These are phyloP conservation scores for Chaetodon trifasciatus DNA, from an alignment of 2,797 vertebrate species.

Conservation along the genomic window DNA sequence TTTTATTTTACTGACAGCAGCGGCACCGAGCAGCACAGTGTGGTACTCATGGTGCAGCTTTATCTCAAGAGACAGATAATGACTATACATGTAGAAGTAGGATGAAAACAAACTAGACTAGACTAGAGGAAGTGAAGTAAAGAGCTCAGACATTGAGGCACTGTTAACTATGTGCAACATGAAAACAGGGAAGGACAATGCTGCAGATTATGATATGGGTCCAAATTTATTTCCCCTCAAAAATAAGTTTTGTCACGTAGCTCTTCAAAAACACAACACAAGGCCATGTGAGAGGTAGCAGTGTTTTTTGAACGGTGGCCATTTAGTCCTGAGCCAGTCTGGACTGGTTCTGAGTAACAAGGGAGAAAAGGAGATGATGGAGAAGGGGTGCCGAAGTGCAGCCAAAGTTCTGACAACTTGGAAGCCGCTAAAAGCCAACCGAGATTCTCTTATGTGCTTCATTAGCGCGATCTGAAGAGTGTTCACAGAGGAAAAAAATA, in stretches of 20 bases:
- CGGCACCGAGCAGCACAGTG: constrained; percentile 32
- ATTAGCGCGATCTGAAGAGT: constrained; percentile 7
- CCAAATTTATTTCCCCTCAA: constrained; percentile 39
- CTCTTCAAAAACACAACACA: constrained; percentile 27
- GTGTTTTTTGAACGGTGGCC: constrained; percentile 33
- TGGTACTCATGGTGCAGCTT: constrained; percentile 55
- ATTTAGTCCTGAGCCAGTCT: constrained; percentile 40
- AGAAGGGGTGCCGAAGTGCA: constrained; percentile 37
- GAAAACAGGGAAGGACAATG: constrained; percentile 26
- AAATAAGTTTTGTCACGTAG: constrained; percentile 28
- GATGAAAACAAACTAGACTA: constrained; percentile 46
- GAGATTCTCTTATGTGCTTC: constrained; percentile 49
- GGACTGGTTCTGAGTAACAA: constrained; percentile 56
- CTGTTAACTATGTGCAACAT: constrained; percentile 3
- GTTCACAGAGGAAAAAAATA: background rate
- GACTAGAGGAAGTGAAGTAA: constrained; percentile 24
- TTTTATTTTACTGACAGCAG: constrained; percentile 62
- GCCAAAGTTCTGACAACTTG: constrained; percentile 64
- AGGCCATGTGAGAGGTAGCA: constrained; percentile 17
- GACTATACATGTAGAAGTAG: constrained; percentile 42
- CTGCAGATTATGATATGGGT: constrained; percentile 13
- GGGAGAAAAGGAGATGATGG: constrained; percentile 33
- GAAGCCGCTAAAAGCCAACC: constrained; percentile 56
- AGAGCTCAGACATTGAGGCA: constrained; percentile 5
- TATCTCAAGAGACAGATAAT: constrained; percentile 56